Evolutionary conservation across 2,113 vertebrate genomes (phyloP), one percentile per base, ranked within the genome.

Genomic region (Cervus canadensis): DNA sequence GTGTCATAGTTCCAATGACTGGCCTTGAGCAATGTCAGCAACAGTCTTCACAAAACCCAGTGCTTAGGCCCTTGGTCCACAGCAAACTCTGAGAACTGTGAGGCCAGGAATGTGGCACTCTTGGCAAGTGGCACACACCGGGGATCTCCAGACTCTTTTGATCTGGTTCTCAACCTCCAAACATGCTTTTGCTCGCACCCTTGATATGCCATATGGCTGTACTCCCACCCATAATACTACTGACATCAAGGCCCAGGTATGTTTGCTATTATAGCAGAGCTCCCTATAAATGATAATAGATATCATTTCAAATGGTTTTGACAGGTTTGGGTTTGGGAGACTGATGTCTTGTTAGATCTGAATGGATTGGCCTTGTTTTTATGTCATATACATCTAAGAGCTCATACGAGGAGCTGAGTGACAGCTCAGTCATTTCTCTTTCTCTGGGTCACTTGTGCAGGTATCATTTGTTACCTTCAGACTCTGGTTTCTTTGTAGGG

Each of bases 201-300:
- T 13, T 5, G 15, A 59, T 4, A 13, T 5, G 21, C 7, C 43
- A 2, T 1, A 7, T 21, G 6, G 17, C 1, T 14, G 30, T 3
- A 5, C 45, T 43, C 19, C 30, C 30, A 6, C 84, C 79, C n/a
- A 17, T 26, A 21, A 23, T 81, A 25, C 54, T 52, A 14, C 15
- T 62, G 62, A 30, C 16, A 8, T 15, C 81, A 81, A 59, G 82
- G 14, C 79, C 28, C 62, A 25, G 78, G 21, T 43, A 15, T 12
- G 21, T 96, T 48, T 85, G 33, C 79, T 48, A 33, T 23, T 8
- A 17, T 14, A 88, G 28, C 74, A 87, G 88, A 25, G 2, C 12
- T 87, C 52, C 2, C 56, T 14, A 11, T 17, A 62, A 87, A 54
- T 40, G 52, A 82, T 28, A 60, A 43, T 1, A 17, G 76, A 19